Conservation (phyloP, 1,140 invertebrate species). For the Eriocheir sinensis region DNA sequence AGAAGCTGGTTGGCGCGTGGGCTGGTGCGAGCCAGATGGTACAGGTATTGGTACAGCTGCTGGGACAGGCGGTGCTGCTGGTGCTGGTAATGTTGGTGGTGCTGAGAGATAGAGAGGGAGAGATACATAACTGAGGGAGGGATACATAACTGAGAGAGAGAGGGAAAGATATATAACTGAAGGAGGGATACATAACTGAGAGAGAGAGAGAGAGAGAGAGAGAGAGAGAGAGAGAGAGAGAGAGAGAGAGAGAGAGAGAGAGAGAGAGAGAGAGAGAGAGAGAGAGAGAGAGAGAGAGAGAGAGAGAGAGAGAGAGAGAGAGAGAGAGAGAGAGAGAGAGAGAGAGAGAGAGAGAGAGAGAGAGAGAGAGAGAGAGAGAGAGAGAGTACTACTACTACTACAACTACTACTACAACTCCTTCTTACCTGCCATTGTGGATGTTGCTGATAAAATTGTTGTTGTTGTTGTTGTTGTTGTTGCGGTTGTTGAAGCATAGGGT, state of each 20-base stretch:
- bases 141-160: not conserved
- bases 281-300: not conserved
- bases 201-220: slow-evolving; percentile 44
- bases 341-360: slow-evolving; percentile 57
- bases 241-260: slow-evolving; percentile 34
- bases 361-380: slow-evolving; percentile 57
- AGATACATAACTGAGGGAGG: too few species aligned
- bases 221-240: slow-evolving; percentile 48
- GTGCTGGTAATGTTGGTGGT: too few species aligned
- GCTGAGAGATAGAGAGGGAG: slow-evolving; percentile 20
- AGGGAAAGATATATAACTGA: not conserved
- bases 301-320: not conserved
- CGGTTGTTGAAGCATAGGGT: not conserved
- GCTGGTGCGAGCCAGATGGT: slow-evolving; percentile 48
- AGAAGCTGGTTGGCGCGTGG: slow-evolving; percentile 30
- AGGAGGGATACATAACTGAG: not conserved
- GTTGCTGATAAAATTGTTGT: too few species aligned
- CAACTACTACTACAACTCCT: not conserved
- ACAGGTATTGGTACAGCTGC: slow-evolving; percentile 32
- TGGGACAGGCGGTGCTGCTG: not conserved
- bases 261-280: slow-evolving; percentile 53
- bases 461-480: too few species aligned
- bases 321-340: slow-evolving; percentile 36
- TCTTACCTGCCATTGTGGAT: not conserved
- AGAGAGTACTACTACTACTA: not conserved